phyloP scores from a whole-genome alignment of 2,113 vertebrate genomes.

The Hucho hucho region DNA sequence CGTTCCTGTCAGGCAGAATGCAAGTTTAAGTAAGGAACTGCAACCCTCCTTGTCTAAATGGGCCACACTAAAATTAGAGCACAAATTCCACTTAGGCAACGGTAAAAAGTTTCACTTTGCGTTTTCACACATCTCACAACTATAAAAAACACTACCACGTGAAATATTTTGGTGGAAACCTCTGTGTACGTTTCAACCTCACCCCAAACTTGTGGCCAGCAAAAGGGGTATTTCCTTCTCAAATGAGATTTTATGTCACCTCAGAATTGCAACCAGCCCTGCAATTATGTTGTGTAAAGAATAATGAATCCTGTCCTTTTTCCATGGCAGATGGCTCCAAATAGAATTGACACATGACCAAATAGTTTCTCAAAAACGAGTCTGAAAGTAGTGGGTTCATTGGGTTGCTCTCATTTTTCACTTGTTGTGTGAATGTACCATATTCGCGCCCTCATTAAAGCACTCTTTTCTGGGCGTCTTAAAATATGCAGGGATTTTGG shows the following conservation, averaged over 20 bases:
- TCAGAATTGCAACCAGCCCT: slow-evolving; percentile 42
- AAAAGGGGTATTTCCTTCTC: slow-evolving; percentile 18
- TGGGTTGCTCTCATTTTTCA: slow-evolving; percentile 37
- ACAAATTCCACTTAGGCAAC: background rate
- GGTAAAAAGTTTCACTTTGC: too few species aligned
- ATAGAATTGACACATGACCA: slow-evolving; percentile 61
- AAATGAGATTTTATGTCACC: slow-evolving; percentile 31
- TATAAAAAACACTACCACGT: slow-evolving; percentile 11
- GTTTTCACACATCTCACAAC: too few species aligned
- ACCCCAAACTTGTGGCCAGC: slow-evolving; percentile 10
- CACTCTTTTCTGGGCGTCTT: background rate
- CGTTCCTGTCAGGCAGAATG: background rate
- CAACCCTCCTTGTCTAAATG: background rate
- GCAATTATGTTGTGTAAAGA: slow-evolving; percentile 57
- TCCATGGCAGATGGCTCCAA: slow-evolving; percentile 64
- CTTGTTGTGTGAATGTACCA: slow-evolving; percentile 8
- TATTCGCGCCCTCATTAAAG: slow-evolving; percentile 31
- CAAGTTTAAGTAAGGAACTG: background rate
- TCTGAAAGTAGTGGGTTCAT: slow-evolving; percentile 54
- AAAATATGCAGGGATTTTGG: slow-evolving; percentile 12
- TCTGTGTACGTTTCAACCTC: slow-evolving; percentile 3
- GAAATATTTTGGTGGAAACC: slow-evolving; percentile 5
- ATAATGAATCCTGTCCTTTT: slow-evolving; percentile 64
- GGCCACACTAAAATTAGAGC: background rate
- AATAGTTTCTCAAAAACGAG: slow-evolving; percentile 61